Base-by-base conservation (phyloP, 1,140 invertebrate species). In the Spodoptera litura region DNA sequence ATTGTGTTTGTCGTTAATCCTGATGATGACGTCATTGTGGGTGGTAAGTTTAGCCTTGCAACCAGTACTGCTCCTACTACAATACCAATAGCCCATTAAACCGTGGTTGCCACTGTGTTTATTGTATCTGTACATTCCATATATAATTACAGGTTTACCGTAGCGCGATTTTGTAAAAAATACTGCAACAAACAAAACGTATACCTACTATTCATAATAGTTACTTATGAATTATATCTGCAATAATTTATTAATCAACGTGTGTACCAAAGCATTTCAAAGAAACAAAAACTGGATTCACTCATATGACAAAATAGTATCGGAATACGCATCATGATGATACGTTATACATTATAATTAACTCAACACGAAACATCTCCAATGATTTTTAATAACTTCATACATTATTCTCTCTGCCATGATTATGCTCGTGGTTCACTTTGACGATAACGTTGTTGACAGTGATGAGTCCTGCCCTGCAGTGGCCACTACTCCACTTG, bases 381-480 rank as follows among this genome's bases (percentile, higher is more conserved):
- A 20, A 59, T 25, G 56, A 31, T 31, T 31, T 31, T 31, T 31
- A 1, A 31, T 31, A 31, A 4, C 10, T 59, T 25, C 5, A 25
- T 25, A 25, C 25, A 68, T 25, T 20, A 52, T 12, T 52, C 25
- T 0, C 12, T 12, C 12, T 44, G 35, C 8, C 38, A 70, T 84
- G 80, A n/a, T 80, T 80, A 64, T 84, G 83, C 53, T 59, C 61
- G 53, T 81, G 68, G 68, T 12, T 64, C 0, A 38, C 4, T 31
- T 74, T 75, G 31, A 87, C 64, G 10, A 87, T 81, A 5, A 59
- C 51, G 10, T 81, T 38, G 5, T 80, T 53, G 9, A 79, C n/a
- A 27, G 87, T 88, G 49, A 82, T 68, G 13, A 87, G 38, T 4
- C 81, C 80, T 0, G 88, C 83, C 3, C 81, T 78, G 59, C 89